Conservation (phyloP, 2,113 vertebrate species). For the Otolemur garnettii region DNA sequence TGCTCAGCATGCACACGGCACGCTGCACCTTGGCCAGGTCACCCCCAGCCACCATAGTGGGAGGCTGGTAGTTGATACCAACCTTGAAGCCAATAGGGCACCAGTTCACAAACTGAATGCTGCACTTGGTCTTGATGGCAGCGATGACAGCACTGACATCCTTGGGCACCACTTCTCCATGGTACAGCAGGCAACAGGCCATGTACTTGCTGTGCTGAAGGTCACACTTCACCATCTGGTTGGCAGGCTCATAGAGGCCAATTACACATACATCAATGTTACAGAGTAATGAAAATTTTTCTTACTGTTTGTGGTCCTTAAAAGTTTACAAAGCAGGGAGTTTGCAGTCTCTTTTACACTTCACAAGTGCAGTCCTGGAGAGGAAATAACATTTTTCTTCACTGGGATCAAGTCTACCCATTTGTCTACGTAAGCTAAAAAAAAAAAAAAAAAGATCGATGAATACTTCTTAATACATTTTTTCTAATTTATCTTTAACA, state of each 20-base stretch:
- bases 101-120: slow-evolving; percentile 87
- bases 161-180: slow-evolving; percentile 86
- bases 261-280: too few relatives aligned
- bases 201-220: slow-evolving; percentile 85
- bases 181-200: slow-evolving; percentile 86
- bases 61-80: slow-evolving; percentile 87
- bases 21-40: slow-evolving; percentile 91
- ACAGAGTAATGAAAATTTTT: too few relatives aligned
- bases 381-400: background rate
- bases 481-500: background rate
- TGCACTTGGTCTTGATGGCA: slow-evolving; percentile 87
- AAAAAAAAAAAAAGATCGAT: background rate
- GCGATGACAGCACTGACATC: slow-evolving; percentile 86
- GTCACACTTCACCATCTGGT: slow-evolving; percentile 86
- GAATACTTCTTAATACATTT: background rate
- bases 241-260: slow-evolving; percentile 75
- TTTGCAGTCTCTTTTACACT: background rate
- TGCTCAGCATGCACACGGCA: slow-evolving; percentile 91
- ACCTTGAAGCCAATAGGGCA: slow-evolving; percentile 87
- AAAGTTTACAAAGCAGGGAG: background rate
- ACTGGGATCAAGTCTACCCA: background rate
- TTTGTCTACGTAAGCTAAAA: background rate
- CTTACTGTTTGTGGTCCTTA: background rate
- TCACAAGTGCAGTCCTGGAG: background rate
- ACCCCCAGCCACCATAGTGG: slow-evolving; percentile 86